These are phyloP conservation scores for Catharus minimus DNA, from an alignment of 2,113 vertebrate genomes.

Conservation along the genomic window DNA sequence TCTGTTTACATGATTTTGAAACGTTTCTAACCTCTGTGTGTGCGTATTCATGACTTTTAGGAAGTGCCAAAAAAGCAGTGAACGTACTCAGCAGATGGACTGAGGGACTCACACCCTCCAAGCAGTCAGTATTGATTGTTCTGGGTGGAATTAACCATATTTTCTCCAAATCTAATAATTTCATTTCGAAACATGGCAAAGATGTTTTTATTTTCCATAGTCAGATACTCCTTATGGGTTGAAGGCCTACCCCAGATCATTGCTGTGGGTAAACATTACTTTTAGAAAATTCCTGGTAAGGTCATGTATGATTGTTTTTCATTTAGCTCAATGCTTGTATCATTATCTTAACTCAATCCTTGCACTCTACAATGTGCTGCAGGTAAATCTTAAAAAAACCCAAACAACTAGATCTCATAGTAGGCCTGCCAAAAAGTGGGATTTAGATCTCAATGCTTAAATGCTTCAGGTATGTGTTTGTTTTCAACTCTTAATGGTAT, in stretches of 20 bases:
- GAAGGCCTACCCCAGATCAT: background rate
- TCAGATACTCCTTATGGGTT: background rate
- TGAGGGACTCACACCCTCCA: constrained; percentile 41
- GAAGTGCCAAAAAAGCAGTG: constrained; percentile 41
- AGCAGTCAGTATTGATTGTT: constrained; percentile 56
- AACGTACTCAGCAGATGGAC: constrained; percentile 63
- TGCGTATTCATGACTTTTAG: constrained; percentile 46
- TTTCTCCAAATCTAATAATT: constrained; percentile 53
- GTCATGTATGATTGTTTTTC: background rate
- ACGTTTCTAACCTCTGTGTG: constrained; percentile 28
- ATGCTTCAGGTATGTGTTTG: background rate
- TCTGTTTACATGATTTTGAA: constrained; percentile 68
- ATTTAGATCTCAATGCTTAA: background rate
- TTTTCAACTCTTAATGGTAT: background rate
- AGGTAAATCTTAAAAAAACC: background rate
- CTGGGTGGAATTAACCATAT: constrained; percentile 42
- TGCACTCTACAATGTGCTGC: background rate
- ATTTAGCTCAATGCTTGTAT: background rate
- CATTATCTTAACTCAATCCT: background rate
- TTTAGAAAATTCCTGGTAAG: background rate
- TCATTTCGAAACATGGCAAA: background rate
- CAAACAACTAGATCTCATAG: background rate
- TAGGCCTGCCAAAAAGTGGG: background rate
- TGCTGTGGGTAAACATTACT: background rate
- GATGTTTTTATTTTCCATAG: background rate